Conservation (phyloP, 2,888 invertebrate species). For the Sarcophaga rosellei region DNA sequence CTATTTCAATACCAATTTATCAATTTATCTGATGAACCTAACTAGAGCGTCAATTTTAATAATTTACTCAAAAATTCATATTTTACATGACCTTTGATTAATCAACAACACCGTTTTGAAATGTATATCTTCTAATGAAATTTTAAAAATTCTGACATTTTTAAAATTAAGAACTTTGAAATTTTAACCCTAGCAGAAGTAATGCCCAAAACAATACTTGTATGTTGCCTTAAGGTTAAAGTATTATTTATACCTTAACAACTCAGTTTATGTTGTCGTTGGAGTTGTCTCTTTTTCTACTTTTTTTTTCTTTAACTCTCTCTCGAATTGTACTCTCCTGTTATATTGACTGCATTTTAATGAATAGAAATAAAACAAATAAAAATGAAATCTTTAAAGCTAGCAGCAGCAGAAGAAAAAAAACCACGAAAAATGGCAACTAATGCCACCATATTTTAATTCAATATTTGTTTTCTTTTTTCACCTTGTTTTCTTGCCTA, state of each 20-base stretch:
- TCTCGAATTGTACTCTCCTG: background rate
- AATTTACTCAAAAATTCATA: too few species aligned
- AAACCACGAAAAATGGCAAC: background rate
- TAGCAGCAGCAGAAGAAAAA: background rate
- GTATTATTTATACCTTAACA: slow-evolving; percentile 27
- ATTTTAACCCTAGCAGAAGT: background rate
- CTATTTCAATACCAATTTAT: too few species aligned
- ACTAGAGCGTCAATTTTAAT: too few species aligned
- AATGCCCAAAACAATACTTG: slow-evolving; percentile 18
- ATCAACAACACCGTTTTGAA: too few species aligned
- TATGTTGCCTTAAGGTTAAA: slow-evolving; percentile 43
- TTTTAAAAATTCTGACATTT: too few species aligned
- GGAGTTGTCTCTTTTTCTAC: slow-evolving; percentile 27
- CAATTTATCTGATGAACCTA: too few species aligned
- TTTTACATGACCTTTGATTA: too few species aligned
- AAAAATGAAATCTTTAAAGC: slow-evolving; percentile 24
- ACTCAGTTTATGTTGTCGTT: slow-evolving; percentile 36
- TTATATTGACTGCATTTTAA: background rate
- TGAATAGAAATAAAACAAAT: background rate
- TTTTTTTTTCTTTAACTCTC: background rate
- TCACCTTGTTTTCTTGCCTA: background rate
- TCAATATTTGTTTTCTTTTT: slow-evolving; percentile 23
- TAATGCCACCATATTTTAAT: slow-evolving; percentile 7
- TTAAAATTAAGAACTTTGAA: too few species aligned
- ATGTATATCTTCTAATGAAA: too few species aligned